These are phyloP conservation scores for Sminthopsis crassicaudata DNA, from an alignment of 2,113 vertebrate genomes.

Conservation along the genomic window DNA sequence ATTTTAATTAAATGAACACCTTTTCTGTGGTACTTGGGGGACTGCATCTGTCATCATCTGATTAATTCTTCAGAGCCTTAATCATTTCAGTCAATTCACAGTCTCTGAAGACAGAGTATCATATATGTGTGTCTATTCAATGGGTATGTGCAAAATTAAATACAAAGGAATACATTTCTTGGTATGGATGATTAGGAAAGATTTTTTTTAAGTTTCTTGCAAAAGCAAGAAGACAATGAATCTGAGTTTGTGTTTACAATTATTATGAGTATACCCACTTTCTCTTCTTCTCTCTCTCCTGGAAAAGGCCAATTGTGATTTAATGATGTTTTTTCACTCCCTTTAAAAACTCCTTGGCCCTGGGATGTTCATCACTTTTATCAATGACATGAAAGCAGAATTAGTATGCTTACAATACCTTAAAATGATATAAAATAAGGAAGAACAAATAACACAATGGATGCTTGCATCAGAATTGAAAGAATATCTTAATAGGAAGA, in stretches of 20 bases:
- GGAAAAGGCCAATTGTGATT: not conserved
- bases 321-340: not conserved
- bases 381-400: not conserved
- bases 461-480: not conserved
- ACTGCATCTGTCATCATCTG: constrained; percentile 73
- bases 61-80: constrained; percentile 80
- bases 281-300: not conserved
- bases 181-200: not conserved
- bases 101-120: constrained; percentile 46
- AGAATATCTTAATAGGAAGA: not conserved
- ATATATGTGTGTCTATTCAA: not conserved
- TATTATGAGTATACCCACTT: not conserved
- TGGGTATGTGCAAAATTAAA: not conserved
- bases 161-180: not conserved
- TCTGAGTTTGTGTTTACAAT: not conserved
- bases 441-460: not conserved
- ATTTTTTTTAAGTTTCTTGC: not conserved
- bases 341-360: not conserved
- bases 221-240: not conserved
- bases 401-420: not conserved
- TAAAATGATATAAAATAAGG: not conserved
- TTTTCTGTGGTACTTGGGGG: constrained; percentile 70
- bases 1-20: constrained; percentile 80
- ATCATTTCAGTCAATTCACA: constrained; percentile 72
- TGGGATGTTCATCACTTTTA: not conserved